A percentile compares a stretch with the other conserved stretches of the same genome.
Conservation (phyloP, 1,140 invertebrate genomes). For the Copidosoma floridanum region DNA sequence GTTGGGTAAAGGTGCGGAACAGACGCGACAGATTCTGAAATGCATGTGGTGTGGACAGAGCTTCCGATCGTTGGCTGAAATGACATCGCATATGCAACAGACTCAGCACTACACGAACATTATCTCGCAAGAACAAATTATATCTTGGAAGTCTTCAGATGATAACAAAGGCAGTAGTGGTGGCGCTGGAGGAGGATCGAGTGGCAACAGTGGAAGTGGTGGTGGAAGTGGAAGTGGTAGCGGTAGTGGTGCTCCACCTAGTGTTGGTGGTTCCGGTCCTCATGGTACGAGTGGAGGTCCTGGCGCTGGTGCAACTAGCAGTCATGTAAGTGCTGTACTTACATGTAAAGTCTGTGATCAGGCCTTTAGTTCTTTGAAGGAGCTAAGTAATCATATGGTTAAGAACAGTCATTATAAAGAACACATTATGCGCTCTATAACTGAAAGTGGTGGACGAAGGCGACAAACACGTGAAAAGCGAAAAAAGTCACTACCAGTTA, state of each 20-base stretch:
- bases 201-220: constrained; percentile 34
- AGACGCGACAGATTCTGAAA: constrained; percentile 94
- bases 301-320: constrained; percentile 68
- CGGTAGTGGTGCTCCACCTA: constrained; percentile 38
- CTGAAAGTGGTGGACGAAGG: constrained; percentile 74
- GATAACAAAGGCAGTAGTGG: constrained; percentile 64
- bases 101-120: constrained; percentile 98
- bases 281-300: constrained; percentile 56
- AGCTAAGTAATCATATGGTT: constrained; percentile 97
- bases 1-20: constrained; percentile 95
- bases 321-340: constrained; percentile 89
- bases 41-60: constrained; percentile 99
- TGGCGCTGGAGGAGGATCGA: constrained; percentile 65
- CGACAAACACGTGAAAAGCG: constrained; percentile 84
- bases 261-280: constrained; percentile 44
- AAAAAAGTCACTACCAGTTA: constrained; percentile 89
- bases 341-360: constrained; percentile 98
- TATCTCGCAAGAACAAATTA: constrained; percentile 94
- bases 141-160: constrained; percentile 91
- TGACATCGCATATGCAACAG: constrained; percentile 98
- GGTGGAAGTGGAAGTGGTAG: constrained; percentile 37
- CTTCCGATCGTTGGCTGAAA: constrained; percentile 92
- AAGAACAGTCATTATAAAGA: constrained; percentile 97
- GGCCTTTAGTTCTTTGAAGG: constrained; percentile 91
- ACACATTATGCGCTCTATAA: constrained; percentile 89